Percentiles rank a stretch among this genome's conserved stretches.
Conservation (phyloP, 2,113 vertebrate species). For the Cyprinodon variegatus region DNA sequence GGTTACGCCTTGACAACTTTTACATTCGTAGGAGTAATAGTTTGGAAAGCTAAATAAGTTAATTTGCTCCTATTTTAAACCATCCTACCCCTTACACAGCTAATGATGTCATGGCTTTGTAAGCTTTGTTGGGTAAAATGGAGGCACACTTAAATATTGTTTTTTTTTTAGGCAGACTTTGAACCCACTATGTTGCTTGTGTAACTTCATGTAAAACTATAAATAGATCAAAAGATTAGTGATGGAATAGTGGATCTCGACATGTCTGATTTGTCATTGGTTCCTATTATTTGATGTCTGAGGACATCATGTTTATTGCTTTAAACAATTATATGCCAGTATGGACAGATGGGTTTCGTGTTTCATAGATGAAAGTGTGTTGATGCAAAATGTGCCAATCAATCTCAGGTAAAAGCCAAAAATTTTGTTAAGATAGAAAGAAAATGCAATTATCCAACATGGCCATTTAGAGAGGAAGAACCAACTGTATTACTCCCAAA, state of each 20-base stretch:
- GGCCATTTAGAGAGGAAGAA: neutral
- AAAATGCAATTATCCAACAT: neutral
- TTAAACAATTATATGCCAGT: neutral
- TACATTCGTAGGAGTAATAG: neutral
- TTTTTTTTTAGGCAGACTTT: neutral
- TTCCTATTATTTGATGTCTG: neutral
- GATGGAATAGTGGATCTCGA: neutral
- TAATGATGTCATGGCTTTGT: too few species aligned
- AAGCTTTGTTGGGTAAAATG: neutral
- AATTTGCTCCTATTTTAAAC: neutral
- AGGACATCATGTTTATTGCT: neutral
- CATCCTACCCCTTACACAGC: too few species aligned
- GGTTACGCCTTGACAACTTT: constrained; percentile 4
- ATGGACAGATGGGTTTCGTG: neutral
- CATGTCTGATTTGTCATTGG: neutral
- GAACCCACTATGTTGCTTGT: neutral
- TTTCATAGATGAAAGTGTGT: neutral
- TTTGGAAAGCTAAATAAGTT: neutral
- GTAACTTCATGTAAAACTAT: neutral
- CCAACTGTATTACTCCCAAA: neutral
- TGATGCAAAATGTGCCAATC: neutral
- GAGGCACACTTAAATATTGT: neutral
- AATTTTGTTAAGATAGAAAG: neutral
- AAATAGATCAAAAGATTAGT: neutral
- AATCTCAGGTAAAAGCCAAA: neutral